These are phyloP conservation scores for Psittacus erithacus DNA, from an alignment of 2,113 vertebrate genomes.

Conservation along the genomic window DNA sequence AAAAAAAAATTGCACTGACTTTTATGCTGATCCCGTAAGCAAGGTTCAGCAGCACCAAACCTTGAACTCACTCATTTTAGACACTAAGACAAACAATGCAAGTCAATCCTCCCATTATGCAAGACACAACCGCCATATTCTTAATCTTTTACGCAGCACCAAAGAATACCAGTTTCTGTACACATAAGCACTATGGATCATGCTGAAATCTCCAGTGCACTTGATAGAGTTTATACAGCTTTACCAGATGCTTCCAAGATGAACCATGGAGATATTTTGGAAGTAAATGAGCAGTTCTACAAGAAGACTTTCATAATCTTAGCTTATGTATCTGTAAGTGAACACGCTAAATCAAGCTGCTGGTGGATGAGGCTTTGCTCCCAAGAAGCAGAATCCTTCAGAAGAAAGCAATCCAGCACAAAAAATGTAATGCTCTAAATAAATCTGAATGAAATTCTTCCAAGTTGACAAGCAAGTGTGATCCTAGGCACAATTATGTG, in stretches of 20 bases:
- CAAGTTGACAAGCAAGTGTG: background rate
- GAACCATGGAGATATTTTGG: background rate
- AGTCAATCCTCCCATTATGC: background rate
- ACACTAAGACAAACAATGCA: background rate
- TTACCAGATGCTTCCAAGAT: background rate
- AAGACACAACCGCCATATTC: background rate
- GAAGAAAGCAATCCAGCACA: background rate
- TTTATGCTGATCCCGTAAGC: background rate
- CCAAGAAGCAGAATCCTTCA: background rate
- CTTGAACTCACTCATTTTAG: background rate
- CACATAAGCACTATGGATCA: background rate
- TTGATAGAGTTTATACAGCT: background rate
- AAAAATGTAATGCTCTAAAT: background rate
- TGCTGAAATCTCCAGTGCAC: background rate
- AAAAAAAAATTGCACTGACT: background rate
- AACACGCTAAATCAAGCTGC: background rate
- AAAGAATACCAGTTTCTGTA: background rate
- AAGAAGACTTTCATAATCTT: background rate
- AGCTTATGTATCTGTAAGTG: background rate
- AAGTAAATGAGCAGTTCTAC: background rate
- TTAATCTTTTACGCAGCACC: background rate
- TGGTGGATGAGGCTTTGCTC: background rate
- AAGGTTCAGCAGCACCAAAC: background rate
- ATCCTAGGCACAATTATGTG: background rate
- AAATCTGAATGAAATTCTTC: background rate